Evolutionary conservation across 2,113 vertebrate genomes (phyloP).

Genomic region (Thalassoma bifasciatum): DNA sequence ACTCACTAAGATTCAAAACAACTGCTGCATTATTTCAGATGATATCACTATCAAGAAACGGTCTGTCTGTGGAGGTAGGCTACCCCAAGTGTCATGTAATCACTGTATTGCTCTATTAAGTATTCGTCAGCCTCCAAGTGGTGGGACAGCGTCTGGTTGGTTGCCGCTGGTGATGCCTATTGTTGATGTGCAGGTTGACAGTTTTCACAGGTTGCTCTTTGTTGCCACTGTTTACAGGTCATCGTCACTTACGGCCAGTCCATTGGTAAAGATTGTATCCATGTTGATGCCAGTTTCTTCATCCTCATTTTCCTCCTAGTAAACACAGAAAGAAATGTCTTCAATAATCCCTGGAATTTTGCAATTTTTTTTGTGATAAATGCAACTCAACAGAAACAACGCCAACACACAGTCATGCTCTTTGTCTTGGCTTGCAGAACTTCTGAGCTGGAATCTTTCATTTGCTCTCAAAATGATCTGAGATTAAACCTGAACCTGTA

Average conservation of each 20-base stretch:
- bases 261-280: slow-evolving; percentile 55
- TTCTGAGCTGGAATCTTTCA: too few species aligned
- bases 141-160: neutral
- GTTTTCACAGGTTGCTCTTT: neutral
- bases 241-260: slow-evolving; percentile 67
- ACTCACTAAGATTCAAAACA: neutral
- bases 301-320: slow-evolving; percentile 36
- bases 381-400: too few species aligned
- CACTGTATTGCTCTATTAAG: neutral
- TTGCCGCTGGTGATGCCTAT: neutral
- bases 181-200: neutral
- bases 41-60: neutral
- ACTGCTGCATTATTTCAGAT: neutral
- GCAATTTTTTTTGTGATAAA: too few species aligned
- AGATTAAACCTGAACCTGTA: too few species aligned
- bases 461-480: too few species aligned
- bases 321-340: neutral
- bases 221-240: slow-evolving; percentile 63
- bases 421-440: too few species aligned
- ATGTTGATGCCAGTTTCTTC: slow-evolving; percentile 45
- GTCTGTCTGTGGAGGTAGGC: neutral
- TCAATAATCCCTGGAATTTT: neutral
- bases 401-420: too few species aligned
- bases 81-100: neutral
- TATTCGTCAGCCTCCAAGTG: neutral